Base-by-base conservation (phyloP, 2,113 vertebrate genomes). In the Burhinus bistriatus region DNA sequence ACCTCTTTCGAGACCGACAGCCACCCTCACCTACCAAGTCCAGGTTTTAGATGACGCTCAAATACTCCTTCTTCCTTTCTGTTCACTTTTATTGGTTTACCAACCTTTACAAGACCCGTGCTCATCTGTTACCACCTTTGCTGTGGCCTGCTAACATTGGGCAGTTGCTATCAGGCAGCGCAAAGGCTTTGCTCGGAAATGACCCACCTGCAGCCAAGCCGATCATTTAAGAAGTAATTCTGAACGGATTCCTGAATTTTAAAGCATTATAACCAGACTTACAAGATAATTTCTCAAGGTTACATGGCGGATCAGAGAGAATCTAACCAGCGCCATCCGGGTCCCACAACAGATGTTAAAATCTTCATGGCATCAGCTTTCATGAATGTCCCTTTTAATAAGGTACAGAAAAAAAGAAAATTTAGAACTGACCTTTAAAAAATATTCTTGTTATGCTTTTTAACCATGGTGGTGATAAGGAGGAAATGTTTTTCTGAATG, bases 401-500 rank as follows among this genome's bases (percentile, higher is more conserved):
- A 82, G 44, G 36, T 16, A 49, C 8, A 83, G 36, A 40, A 87
- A 65, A 72, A 64, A 83, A 80, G 21, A 80, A 83, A 83, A 85
- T 59, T 66, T 34, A 83, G 66, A 83, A 17, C 40, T 95, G 76
- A 87, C 62, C 92, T 93, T 89, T 91, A 73, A 49, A 52, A 92
- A 91, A 91, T 51, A 80, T 11, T 79, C 66, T 29, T 84, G 52
- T 57, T 91, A 42, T 62, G 79, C 18, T 58, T 95, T 86, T 83
- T 66, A 90, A 32, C 36, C 59, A 65, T 61, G 34, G 73, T 12
- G 45, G 81, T 80, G 86, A 90, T 64, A 81, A 71, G 73, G 26
- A 70, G 15, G 64, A 90, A 75, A 75, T 82, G 65, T 52, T 83
- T 96, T 97, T 89, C 94, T 96, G 72, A 92, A 97, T 94, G 96